Percentiles rank a stretch among this genome's conserved stretches.
Evolutionary conservation across 2,113 vertebrate genomes (phyloP).

Genomic region (Pongo pygmaeus): DNA sequence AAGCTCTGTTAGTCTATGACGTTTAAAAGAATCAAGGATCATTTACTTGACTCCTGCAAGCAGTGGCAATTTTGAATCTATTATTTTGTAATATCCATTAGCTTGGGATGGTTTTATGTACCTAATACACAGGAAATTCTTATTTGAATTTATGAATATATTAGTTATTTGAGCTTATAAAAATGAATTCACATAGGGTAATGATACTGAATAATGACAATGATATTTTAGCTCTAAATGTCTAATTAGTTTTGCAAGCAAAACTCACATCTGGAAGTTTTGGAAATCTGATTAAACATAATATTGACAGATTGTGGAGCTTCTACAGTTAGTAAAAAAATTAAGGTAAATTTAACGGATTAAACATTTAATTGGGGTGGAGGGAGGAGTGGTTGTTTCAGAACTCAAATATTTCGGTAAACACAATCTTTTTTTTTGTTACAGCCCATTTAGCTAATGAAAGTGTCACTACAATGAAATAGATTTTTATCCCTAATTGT

Average conservation of each 20-base stretch:
- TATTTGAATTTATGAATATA: constrained; percentile 8
- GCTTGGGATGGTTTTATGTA: background rate
- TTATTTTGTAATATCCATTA: constrained; percentile 34
- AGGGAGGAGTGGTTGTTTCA: background rate
- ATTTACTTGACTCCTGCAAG: constrained; percentile 26
- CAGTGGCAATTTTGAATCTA: background rate
- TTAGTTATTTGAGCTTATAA: constrained; percentile 33
- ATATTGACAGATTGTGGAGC: background rate
- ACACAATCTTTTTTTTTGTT: background rate
- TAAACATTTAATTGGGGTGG: background rate
- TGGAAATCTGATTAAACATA: constrained; percentile 11
- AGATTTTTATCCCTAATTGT: background rate
- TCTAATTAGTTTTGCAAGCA: background rate
- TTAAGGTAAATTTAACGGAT: constrained; percentile 4
- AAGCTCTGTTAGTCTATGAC: background rate
- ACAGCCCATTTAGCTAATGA: background rate
- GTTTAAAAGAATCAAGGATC: constrained; percentile 4
- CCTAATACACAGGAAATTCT: background rate
- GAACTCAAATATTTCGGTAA: background rate
- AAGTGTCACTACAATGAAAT: background rate
- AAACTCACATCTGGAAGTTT: background rate
- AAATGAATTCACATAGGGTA: background rate
- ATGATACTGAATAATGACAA: background rate
- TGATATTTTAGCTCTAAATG: background rate
- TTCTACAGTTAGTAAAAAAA: background rate